Conservation (phyloP, 2,888 invertebrate species). For the Heliconius charithonia region DNA sequence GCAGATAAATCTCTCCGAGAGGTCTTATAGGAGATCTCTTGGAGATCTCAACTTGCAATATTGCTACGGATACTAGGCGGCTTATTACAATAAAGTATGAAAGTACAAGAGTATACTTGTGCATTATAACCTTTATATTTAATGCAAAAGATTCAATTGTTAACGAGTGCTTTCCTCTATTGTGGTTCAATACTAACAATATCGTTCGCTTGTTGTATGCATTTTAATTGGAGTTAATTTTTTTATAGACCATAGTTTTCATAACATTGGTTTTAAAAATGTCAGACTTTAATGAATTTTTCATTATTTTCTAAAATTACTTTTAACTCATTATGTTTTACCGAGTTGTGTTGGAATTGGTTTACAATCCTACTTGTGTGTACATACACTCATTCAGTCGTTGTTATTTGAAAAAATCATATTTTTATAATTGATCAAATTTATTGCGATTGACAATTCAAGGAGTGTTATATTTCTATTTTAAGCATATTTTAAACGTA, state of each 20-base stretch:
- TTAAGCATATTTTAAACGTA: not conserved
- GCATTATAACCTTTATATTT: slow-evolving; percentile 37
- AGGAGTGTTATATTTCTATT: not conserved
- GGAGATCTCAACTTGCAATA: slow-evolving; percentile 63
- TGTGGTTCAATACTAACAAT: slow-evolving; percentile 29
- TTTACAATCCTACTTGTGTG: not conserved
- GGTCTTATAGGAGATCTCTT: slow-evolving; percentile 57
- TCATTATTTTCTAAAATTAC: slow-evolving; percentile 27
- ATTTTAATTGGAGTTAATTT: slow-evolving; percentile 29
- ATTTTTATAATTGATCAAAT: not conserved
- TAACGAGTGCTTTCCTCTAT: slow-evolving; percentile 33
- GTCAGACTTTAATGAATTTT: slow-evolving; percentile 22
- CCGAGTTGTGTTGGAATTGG: not conserved
- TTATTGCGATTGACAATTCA: not conserved
- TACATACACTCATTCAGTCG: not conserved
- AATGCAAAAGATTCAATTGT: slow-evolving; percentile 34
- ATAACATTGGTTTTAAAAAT: slow-evolving; percentile 22
- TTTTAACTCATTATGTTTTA: slow-evolving; percentile 7
- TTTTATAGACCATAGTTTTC: slow-evolving; percentile 26
- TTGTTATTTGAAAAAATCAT: not conserved
- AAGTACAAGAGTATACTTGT: slow-evolving; percentile 31
- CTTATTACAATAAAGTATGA: slow-evolving; percentile 53
- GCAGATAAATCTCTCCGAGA: slow-evolving; percentile 67
- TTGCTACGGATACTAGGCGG: slow-evolving; percentile 54
- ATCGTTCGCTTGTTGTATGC: slow-evolving; percentile 25